Evolutionary conservation across 1,140 invertebrate genomes (phyloP), one percentile per base, ranked within the genome.

Genomic region (Globodera ellingtonae): DNA sequence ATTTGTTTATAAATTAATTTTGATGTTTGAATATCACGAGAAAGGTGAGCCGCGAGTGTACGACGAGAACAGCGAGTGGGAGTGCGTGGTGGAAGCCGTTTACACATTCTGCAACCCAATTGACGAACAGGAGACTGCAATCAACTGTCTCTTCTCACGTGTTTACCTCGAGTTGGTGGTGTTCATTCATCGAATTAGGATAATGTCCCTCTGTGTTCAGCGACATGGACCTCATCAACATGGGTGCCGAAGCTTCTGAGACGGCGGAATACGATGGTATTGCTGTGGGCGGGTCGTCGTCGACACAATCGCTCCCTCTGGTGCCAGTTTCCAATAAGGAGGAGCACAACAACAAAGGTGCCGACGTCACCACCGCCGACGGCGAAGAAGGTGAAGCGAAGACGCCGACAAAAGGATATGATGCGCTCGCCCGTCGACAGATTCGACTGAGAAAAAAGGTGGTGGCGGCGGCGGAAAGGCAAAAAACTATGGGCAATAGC

Each of bases 151-250:
- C 8, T 81, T 81, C 47, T 71, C 80, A 9, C 67, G 79, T 47
- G 79, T 81, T 13, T 82, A 73, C 50, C 35, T 81, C 8, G 69
- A 81, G 80, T 81, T 7, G 46, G 62, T 7, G 46, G 21, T 70
- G 35, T 78, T 79, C 10, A 35, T 5, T 35, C 66, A 21, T 21
- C 9, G 24, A 50, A 35, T 78, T n/a, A n/a, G 35, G 35, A 35
- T 35, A 35, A 35, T 35, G 35, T 35, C 35, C 73, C 6, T 56
- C 24, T 81, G n/a, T 81, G 3, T 81, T n/a, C 46, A 81, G 80
- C 52, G 80, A 81, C 78, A 66, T 70, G 48, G 79, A 81, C 4
- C 79, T 81, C 9, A 56, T 81, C 8, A 81, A 46, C 47, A 50
- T 21, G 72, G 80, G 67, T 24, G 47, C 47, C n/a, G 65, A 82